Percentiles rank a stretch among this genome's conserved stretches.
These are phyloP conservation scores for Myotis brandtii DNA, from an alignment of 2,113 vertebrate genomes.

Conservation along the genomic window DNA sequence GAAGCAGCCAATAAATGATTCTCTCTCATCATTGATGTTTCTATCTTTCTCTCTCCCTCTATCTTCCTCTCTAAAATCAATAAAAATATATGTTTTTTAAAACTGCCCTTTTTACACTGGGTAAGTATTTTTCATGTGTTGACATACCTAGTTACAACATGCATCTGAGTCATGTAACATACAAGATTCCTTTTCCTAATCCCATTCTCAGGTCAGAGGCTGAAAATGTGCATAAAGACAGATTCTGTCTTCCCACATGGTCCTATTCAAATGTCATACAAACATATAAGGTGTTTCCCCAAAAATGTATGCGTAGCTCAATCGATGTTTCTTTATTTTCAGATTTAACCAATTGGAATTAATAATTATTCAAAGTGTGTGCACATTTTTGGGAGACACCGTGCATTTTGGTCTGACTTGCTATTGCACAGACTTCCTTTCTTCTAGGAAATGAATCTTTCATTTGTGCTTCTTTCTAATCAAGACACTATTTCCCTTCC, in stretches of 20 bases:
- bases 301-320: too few species aligned
- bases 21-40: too few species aligned
- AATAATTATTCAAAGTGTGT: too few species aligned
- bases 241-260: background rate
- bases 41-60: too few species aligned
- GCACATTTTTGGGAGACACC: too few species aligned
- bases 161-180: background rate
- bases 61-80: too few species aligned
- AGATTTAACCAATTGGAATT: too few species aligned
- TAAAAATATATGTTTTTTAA: background rate
- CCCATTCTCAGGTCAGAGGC: background rate
- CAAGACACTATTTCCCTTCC: background rate
- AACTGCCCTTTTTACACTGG: background rate
- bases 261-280: background rate
- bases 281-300: too few species aligned
- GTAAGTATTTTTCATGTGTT: background rate
- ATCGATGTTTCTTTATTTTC: too few species aligned
- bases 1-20: too few species aligned
- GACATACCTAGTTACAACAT: background rate
- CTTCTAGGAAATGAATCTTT: background rate
- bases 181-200: background rate
- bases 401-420: conserved; percentile 37
- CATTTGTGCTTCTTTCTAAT: background rate
- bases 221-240: background rate
- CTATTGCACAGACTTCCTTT: background rate